These are phyloP conservation scores for Mimachlamys varia DNA, from an alignment of 2,888 invertebrate genomes.

Conservation along the genomic window DNA sequence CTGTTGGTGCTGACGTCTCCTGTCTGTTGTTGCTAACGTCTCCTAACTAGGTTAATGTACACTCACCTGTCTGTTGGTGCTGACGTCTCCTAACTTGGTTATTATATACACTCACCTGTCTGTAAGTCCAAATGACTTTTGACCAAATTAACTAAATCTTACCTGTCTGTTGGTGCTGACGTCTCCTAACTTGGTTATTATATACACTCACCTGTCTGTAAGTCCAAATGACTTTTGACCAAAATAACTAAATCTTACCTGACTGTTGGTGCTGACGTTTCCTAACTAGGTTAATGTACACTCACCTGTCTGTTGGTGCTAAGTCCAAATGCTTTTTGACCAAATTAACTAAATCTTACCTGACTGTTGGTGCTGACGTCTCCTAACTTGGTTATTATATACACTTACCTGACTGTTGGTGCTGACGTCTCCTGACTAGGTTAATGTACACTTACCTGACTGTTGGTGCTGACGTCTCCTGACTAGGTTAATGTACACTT, in stretches of 20 bases:
- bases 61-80: not conserved
- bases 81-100: not conserved
- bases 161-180: slow-evolving; percentile 12
- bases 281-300: not conserved
- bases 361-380: not conserved
- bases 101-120: not conserved
- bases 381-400: not conserved
- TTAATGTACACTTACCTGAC: not conserved
- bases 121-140: not conserved
- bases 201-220: not conserved
- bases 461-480: not conserved
- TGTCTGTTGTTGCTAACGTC: not conserved
- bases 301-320: not conserved
- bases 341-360: not conserved
- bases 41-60: not conserved
- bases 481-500: not conserved
- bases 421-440: not conserved
- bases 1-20: not conserved
- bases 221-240: not conserved
- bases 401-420: not conserved
- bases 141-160: not conserved
- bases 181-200: not conserved
- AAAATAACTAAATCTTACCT: too few species aligned
- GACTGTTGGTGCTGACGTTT: not conserved
- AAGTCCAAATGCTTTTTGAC: too few species aligned